Base-by-base conservation (phyloP, 2,797 vertebrate species). In the Taeniopygia guttata region DNA sequence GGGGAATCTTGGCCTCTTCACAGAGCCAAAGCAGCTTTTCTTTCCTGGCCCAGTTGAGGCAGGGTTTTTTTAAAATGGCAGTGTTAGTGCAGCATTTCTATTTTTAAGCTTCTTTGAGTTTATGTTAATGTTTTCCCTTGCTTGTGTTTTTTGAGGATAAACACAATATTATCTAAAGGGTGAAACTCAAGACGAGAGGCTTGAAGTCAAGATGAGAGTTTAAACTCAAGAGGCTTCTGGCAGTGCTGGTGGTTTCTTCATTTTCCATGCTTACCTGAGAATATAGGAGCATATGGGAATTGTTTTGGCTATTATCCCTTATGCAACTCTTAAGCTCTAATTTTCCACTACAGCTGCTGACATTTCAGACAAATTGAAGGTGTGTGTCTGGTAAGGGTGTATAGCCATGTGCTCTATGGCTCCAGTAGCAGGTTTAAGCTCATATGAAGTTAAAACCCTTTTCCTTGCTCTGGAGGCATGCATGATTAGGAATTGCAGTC, bases 131-230 rank as follows among this genome's bases (percentile, higher is more conserved):
- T 77, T 78, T 87, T 84, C 43, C 73, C 26, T 87, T 56, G n/a
- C 29, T 85, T 84, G 62, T 84, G 66, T 49, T 66, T 92, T 95
- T 92, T 78, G 30, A 70, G 62, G 29, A 16, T 89, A 93, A 80
- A 84, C 62, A 42, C 51, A 66, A 13, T 76, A 32, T 84, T 92
- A 60, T 81, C 36, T 66, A 34, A 59, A 75, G 79, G 40, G n/a
- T 0, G 0, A 78, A 87, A 80, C 29, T 87, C 32, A 45, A 74
- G 51, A 66, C 2, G 2, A 60, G 51, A 79, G 30, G 9, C 56
- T 87, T 16, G 17, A 82, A 87, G 19, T 89, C 2, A 4, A 82
- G 62, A 70, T n/a, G 45, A 56, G 16, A 59, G 34, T 42, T 91
- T 60, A 67, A 74, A 85, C 49, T 59, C 46, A 15, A 58, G 43